Percentiles rank a stretch among this genome's conserved stretches.
These are phyloP conservation scores for Corydoras maculifer DNA, from an alignment of 2,113 vertebrate genomes.

Conservation along the genomic window DNA sequence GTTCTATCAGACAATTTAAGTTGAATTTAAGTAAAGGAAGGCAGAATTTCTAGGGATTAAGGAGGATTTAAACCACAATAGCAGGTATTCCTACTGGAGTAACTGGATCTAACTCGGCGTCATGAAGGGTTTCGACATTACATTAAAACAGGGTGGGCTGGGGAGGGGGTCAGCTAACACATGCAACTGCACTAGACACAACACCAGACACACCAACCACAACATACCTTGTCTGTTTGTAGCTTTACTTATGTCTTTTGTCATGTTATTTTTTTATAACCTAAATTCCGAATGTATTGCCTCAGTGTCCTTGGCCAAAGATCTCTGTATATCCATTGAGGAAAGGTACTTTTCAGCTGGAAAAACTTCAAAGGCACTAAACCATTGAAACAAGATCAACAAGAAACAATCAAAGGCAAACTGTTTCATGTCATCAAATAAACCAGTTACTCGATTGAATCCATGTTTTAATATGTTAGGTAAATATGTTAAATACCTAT, in stretches of 20 bases:
- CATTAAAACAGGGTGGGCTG: slow-evolving; percentile 55
- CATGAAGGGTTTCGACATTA: slow-evolving; percentile 53
- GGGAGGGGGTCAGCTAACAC: slow-evolving; percentile 52
- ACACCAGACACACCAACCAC: slow-evolving; percentile 27
- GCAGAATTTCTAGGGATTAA: slow-evolving; percentile 56
- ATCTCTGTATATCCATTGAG: slow-evolving; percentile 43
- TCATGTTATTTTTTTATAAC: slow-evolving; percentile 3
- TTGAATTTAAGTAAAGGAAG: slow-evolving; percentile 50
- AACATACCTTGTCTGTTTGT: slow-evolving; percentile 14
- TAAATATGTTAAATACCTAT: slow-evolving; percentile 33
- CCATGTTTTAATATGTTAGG: slow-evolving; percentile 12
- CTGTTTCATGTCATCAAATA: too few relatives aligned
- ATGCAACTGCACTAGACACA: slow-evolving; percentile 58
- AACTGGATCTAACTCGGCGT: slow-evolving; percentile 59
- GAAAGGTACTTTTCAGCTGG: slow-evolving; percentile 54
- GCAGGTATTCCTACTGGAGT: slow-evolving; percentile 62
- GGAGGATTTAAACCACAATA: slow-evolving; percentile 55
- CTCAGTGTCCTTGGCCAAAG: slow-evolving; percentile 9
- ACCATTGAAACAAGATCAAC: slow-evolving; percentile 32
- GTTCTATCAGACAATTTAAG: slow-evolving; percentile 45
- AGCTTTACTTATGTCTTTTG: not conserved
- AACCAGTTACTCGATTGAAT: too few relatives aligned
- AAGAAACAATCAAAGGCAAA: not conserved
- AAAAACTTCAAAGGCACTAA: slow-evolving; percentile 49
- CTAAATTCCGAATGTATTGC: slow-evolving; percentile 12